Evolutionary conservation across 2,888 invertebrate genomes (phyloP).

Genomic region (Cryptosula pallasiana): DNA sequence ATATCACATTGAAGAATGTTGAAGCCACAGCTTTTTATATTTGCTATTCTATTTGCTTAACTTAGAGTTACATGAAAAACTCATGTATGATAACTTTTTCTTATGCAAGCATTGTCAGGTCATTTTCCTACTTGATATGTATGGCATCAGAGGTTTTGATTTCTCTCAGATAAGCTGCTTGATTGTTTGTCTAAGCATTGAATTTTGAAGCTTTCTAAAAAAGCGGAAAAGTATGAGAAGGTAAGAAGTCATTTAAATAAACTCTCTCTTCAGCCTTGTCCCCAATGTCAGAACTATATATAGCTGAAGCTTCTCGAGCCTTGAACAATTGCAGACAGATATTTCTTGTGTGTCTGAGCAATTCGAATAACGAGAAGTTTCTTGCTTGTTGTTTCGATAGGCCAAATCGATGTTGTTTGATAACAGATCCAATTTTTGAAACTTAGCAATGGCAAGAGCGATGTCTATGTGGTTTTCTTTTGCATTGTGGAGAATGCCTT

Average conservation of each 20-base stretch:
- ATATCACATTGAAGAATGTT: neutral
- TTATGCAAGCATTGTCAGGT: neutral
- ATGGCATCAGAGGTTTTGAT: neutral
- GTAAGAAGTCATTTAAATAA: neutral
- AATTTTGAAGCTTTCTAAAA: conserved; percentile 1
- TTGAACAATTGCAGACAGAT: neutral
- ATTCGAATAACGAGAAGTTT: neutral
- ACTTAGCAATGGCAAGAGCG: neutral
- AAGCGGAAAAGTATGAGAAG: neutral
- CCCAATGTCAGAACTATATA: neutral
- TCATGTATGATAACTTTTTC: neutral
- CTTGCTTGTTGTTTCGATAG: conserved; percentile 18
- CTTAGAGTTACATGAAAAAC: neutral
- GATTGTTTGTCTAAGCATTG: neutral
- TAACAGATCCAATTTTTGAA: neutral
- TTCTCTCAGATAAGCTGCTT: neutral
- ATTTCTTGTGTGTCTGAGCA: neutral
- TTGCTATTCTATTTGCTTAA: neutral
- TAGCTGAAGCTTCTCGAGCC: neutral
- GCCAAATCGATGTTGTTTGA: neutral
- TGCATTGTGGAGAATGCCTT: neutral
- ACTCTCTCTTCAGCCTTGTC: neutral
- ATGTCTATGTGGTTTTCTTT: neutral
- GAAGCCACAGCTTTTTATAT: neutral
- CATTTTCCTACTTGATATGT: neutral